Percentiles rank a stretch among this genome's conserved stretches.
phyloP scores from a whole-genome alignment of 2,797 vertebrate genomes.

The Ambastaia sidthimunki region DNA sequence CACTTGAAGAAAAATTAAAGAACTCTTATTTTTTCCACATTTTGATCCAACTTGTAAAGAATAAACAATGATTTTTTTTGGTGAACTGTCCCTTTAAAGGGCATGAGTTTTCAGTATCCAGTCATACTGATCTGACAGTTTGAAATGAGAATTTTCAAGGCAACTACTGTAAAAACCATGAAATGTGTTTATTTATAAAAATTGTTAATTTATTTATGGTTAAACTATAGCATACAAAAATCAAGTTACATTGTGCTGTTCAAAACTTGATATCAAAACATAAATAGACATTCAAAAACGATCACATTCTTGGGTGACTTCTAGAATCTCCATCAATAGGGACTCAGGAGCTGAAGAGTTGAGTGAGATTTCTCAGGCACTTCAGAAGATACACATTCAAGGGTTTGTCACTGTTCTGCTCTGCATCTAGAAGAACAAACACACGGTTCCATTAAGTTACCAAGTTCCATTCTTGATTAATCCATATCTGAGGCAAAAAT shows the following conservation, averaged over 20 bases:
- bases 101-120: neutral
- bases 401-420: slow-evolving; percentile 71
- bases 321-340: neutral
- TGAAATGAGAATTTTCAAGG: neutral
- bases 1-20: neutral
- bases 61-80: neutral
- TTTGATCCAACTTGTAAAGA: neutral
- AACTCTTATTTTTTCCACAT: neutral
- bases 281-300: slow-evolving; percentile 18
- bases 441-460: neutral
- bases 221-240: neutral
- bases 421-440: slow-evolving; percentile 72
- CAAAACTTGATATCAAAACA: neutral
- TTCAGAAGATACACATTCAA: slow-evolving; percentile 82
- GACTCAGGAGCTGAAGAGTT: slow-evolving; percentile 81
- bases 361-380: slow-evolving; percentile 88
- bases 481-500: neutral
- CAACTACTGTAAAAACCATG: neutral
- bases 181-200: neutral
- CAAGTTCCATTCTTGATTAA: neutral
- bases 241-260: neutral
- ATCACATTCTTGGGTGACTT: slow-evolving; percentile 15
- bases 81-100: neutral
- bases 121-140: neutral
- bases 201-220: slow-evolving; percentile 25